phyloP scores from a whole-genome alignment of 1,140 invertebrate species.

The Drosophila simulans region DNA sequence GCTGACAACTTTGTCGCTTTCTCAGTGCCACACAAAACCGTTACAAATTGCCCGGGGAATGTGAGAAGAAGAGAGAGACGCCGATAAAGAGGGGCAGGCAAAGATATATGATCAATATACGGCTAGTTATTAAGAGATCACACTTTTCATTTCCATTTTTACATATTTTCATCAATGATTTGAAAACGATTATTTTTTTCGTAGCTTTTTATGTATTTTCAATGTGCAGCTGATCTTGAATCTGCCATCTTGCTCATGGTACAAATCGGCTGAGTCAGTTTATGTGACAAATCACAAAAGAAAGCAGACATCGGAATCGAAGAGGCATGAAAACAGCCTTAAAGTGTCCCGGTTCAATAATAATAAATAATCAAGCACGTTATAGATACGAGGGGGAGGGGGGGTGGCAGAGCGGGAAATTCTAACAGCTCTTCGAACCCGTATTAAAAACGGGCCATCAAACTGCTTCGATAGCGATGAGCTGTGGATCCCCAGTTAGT shows the following conservation, averaged over 20 bases:
- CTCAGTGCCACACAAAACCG: conserved; percentile 66
- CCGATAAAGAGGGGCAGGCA: neutral
- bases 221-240: neutral
- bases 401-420: conserved; percentile 14
- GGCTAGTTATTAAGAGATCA: neutral
- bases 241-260: neutral
- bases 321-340: conserved; percentile 31
- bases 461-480: conserved; percentile 10
- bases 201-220: neutral
- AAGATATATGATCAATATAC: neutral
- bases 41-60: conserved; percentile 67
- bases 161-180: neutral
- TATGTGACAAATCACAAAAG: conserved; percentile 47
- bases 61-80: conserved; percentile 26
- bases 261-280: conserved; percentile 16
- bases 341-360: conserved; percentile 55
- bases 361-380: conserved; percentile 26
- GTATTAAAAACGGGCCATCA: conserved; percentile 25
- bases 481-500: neutral
- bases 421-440: conserved; percentile 45
- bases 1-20: conserved; percentile 51
- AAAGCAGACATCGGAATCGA: conserved; percentile 19
- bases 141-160: neutral
- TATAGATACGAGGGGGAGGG: neutral
- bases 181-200: neutral